These are phyloP conservation scores for Forbesichthys papilliferus DNA, from an alignment of 2,113 vertebrate species.

Conservation along the genomic window DNA sequence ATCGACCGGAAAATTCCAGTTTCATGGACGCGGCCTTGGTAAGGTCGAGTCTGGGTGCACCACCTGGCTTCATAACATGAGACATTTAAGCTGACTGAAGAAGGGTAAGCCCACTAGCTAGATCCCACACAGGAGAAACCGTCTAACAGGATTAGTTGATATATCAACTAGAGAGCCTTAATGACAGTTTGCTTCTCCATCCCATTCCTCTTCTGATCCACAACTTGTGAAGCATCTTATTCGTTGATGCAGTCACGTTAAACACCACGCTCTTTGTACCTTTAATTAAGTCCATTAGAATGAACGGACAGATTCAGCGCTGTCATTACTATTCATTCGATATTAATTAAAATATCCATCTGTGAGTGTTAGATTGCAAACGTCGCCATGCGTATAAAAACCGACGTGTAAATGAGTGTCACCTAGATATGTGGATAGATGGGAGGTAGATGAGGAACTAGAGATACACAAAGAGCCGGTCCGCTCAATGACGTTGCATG, in stretches of 20 bases:
- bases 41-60: conserved; percentile 47
- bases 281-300: conserved; percentile 59
- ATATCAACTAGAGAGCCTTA: conserved; percentile 21
- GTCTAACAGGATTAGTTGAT: conserved; percentile 9
- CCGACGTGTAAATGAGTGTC: conserved; percentile 30
- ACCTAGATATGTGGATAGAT: conserved; percentile 17
- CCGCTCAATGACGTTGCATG: conserved; percentile 11
- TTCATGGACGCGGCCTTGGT: conserved; percentile 58
- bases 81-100: conserved; percentile 26
- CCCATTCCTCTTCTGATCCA: conserved; percentile 24
- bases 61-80: conserved; percentile 50
- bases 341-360: conserved; percentile 76
- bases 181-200: conserved; percentile 19
- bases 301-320: conserved; percentile 39
- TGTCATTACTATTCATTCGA: conserved; percentile 62
- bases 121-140: conserved; percentile 1
- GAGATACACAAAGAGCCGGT: conserved; percentile 15
- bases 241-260: conserved; percentile 42
- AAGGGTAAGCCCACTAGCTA: conserved; percentile 5
- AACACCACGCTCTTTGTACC: conserved; percentile 42
- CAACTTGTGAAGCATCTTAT: conserved; percentile 14
- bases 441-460: conserved; percentile 17
- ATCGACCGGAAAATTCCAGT: conserved; percentile 69
- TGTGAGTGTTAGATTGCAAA: conserved; percentile 70
- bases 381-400: conserved; percentile 53